phyloP scores from a whole-genome alignment of 2,113 vertebrate species.

The Cynopterus brachyotis region DNA sequence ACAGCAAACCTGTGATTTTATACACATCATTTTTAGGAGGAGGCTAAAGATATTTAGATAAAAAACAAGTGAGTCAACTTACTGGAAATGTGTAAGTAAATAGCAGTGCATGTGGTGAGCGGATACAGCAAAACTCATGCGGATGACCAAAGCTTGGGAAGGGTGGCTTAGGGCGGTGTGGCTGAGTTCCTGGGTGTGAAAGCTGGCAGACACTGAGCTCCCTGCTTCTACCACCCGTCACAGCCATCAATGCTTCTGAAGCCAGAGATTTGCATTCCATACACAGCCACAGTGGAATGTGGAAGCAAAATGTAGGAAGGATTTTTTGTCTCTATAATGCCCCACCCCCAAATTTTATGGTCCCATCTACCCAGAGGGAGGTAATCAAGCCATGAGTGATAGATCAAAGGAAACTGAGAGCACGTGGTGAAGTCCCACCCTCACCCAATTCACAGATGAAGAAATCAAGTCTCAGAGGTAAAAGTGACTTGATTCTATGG shows the following conservation, averaged over 20 bases:
- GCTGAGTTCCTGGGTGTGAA: neutral
- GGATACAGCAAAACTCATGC: neutral
- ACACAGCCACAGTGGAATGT: neutral
- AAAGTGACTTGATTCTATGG: neutral
- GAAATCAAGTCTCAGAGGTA: neutral
- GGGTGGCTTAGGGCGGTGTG: rapidly evolving
- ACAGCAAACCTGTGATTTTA: neutral
- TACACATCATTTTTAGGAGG: neutral
- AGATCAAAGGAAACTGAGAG: neutral
- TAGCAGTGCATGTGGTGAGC: rapidly evolving
- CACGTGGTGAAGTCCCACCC: neutral
- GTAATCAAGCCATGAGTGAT: neutral
- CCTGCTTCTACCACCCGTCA: neutral
- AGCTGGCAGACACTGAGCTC: neutral
- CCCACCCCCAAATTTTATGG: neutral
- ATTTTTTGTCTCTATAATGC: neutral
- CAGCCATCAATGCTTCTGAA: neutral
- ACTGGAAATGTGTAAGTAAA: neutral
- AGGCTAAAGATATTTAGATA: neutral
- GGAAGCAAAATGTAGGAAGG: neutral
- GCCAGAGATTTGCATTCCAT: neutral
- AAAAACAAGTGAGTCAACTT: neutral
- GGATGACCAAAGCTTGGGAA: neutral
- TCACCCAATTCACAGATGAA: neutral
- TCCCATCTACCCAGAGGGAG: neutral